A percentile compares a stretch with the other conserved stretches of the same genome.
These are phyloP conservation scores for Aramus guarauna DNA, from an alignment of 2,113 vertebrate genomes.

Conservation along the genomic window DNA sequence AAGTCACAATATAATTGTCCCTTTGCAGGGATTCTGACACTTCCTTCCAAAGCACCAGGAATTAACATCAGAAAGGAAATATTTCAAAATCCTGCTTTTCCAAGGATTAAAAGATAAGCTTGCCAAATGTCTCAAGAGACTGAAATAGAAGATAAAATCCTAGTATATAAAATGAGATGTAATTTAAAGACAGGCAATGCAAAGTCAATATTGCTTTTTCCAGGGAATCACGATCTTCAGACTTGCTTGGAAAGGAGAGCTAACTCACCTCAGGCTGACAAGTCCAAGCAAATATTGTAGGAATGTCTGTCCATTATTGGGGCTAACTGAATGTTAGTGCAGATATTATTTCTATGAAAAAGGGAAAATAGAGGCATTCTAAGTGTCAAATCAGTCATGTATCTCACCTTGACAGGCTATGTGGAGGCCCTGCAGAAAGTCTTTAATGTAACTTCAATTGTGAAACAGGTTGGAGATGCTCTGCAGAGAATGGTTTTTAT, in stretches of 20 bases:
- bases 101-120: conserved; percentile 2
- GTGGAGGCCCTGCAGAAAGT: not conserved
- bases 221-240: not conserved
- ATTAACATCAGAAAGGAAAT: conserved; percentile 14
- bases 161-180: not conserved
- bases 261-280: not conserved
- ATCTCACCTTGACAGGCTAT: not conserved
- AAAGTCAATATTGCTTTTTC: not conserved
- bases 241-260: not conserved
- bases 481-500: not conserved
- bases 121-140: not conserved
- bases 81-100: not conserved
- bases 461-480: not conserved
- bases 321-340: not conserved
- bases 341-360: not conserved
- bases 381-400: not conserved
- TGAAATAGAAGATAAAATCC: not conserved
- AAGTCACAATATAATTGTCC: not conserved
- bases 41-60: not conserved
- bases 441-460: not conserved
- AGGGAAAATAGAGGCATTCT: not conserved
- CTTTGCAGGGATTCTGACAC: not conserved
- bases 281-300: not conserved
- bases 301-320: not conserved
- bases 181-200: not conserved